Conservation (phyloP, 2,797 vertebrate genomes). For the Bradypodion ventrale region DNA sequence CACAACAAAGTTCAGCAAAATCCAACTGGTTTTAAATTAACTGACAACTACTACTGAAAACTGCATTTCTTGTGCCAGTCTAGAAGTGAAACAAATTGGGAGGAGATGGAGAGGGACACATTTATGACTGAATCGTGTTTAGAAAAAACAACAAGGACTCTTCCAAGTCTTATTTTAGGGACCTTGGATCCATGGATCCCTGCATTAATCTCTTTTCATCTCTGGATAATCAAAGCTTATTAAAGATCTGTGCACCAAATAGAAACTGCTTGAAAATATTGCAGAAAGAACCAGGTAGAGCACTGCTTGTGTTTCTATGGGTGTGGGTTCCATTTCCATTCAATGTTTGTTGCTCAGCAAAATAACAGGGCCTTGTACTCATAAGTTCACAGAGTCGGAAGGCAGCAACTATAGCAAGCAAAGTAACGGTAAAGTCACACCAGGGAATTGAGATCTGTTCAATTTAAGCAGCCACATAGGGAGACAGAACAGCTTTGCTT, state of each 20-base stretch:
- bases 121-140: neutral
- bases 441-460: too few relatives aligned
- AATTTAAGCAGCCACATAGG: too few relatives aligned
- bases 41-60: neutral
- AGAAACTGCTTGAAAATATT: neutral
- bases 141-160: neutral
- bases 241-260: neutral
- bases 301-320: neutral
- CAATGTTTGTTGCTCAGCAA: neutral
- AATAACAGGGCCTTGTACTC: neutral
- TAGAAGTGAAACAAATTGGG: neutral
- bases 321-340: neutral
- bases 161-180: neutral
- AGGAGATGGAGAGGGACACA: neutral
- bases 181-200: neutral
- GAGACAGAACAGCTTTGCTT: too few relatives aligned
- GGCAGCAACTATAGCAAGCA: too few relatives aligned
- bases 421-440: too few relatives aligned
- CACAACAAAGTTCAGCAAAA: neutral
- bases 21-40: neutral
- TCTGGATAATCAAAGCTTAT: neutral
- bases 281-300: neutral
- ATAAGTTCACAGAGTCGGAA: neutral
- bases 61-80: constrained; percentile 4
- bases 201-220: neutral